A percentile compares a stretch with the other conserved stretches of the same genome.
These are phyloP conservation scores for Paragorgia papillata DNA, from an alignment of 92 coral and sea anemone genomes.

Conservation along the genomic window DNA sequence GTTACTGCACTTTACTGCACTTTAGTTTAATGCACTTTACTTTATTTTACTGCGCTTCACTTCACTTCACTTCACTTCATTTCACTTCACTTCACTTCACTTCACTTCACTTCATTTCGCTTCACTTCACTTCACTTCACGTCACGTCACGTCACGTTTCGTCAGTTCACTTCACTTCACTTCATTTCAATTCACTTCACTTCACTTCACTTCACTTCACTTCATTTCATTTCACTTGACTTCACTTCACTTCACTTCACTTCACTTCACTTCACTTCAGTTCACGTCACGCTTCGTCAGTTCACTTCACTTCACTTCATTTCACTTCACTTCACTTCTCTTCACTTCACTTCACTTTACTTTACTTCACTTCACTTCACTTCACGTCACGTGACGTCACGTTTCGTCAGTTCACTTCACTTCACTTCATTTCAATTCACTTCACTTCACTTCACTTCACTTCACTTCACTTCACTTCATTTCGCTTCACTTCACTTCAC, in stretches of 20 bases:
- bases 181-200: conserved; percentile 19
- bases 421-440: neutral
- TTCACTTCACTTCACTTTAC: conserved; percentile 32
- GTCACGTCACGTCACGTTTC: conserved; percentile 1
- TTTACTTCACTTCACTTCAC: conserved; percentile 37
- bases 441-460: neutral
- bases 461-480: conserved; percentile 16
- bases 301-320: neutral
- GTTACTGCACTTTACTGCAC: too few species aligned
- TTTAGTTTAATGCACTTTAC: too few species aligned
- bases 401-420: neutral
- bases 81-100: too few species aligned
- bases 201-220: conserved; percentile 32
- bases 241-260: conserved; percentile 23
- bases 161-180: conserved; percentile 14
- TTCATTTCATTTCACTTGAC: conserved; percentile 28
- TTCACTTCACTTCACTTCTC: conserved; percentile 12
- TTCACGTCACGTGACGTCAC: conserved; percentile 15
- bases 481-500: conserved; percentile 2
- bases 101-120: neutral
- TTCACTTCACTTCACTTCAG: conserved; percentile 18
- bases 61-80: too few species aligned
- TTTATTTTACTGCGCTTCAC: too few species aligned
- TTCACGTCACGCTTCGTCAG: neutral
- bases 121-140: conserved; percentile 22